Evolutionary conservation across 1,140 invertebrate species (phyloP).

Genomic region (Sipha flava): DNA sequence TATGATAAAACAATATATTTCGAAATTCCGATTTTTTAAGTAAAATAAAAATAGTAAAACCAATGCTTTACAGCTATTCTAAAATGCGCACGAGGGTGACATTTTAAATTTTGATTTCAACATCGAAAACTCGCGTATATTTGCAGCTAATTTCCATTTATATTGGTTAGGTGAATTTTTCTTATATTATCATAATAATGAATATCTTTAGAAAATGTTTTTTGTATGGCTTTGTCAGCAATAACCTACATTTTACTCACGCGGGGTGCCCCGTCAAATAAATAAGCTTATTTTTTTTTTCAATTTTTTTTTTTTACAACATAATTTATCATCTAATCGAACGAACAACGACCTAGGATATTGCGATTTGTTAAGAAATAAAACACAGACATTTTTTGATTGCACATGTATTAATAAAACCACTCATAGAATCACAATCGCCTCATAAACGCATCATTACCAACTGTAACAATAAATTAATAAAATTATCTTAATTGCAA

Average conservation of each 20-base stretch:
- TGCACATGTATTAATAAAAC: not conserved
- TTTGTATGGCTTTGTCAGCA: not conserved
- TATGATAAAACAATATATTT: no score
- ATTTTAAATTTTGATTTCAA: no score
- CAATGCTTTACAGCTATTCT: no score
- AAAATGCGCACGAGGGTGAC: no score
- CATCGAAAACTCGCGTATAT: no score
- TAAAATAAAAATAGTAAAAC: no score
- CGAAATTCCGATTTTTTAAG: no score
- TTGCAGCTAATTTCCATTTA: not conserved
- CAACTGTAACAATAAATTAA: not conserved
- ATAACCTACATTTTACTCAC: slow-evolving; percentile 2
- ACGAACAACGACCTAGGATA: not conserved
- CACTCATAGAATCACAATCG: no score
- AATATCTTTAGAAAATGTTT: not conserved
- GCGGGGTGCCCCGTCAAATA: not conserved
- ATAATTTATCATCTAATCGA: no score
- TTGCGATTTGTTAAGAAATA: not conserved
- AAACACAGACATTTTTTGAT: not conserved
- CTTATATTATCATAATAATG: not conserved
- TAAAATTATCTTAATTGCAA: not conserved
- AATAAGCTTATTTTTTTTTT: not conserved
- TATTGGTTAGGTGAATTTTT: not conserved
- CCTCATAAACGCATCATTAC: not conserved
- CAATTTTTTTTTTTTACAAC: not conserved